Base-by-base conservation (phyloP, 2,113 vertebrate species). In the Pycnonotus jocosus region DNA sequence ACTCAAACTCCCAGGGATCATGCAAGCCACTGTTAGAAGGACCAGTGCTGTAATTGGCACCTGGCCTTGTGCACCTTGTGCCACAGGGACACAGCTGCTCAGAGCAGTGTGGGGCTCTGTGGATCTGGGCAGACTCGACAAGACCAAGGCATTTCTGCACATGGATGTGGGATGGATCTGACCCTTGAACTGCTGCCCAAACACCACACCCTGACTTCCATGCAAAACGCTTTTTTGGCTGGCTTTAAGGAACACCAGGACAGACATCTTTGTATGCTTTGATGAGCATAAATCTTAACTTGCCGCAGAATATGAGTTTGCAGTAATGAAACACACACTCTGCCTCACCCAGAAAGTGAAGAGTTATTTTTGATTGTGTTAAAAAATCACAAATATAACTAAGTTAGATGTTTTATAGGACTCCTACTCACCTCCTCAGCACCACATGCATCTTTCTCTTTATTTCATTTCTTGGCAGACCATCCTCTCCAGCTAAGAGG, bases 361-460 rank as follows among this genome's bases (percentile, higher is more conserved):
- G 68, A 65, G 45, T 84, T 92, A 83, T 86, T 95, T 90, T 56
- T 68, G 65, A 68, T 54, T 68, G 82, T 76, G 80, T 74, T 83
- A 83, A 78, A 94, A 94, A 81, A 81, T 35, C 37, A 38, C 33
- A 61, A 83, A 47, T 9, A 1, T 51, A 85, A 87, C 47, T 82
- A 81, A 97, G 51, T 83, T 81, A 64, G 65, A 76, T 0, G 25
- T 81, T 96, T 90, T 53, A 68, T 44, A 93, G 76, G 69, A 95
- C 94, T 93, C 95, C 95, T 77, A 96, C 93, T 97, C 90, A 90
- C 81, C 92, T 96, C 94, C 95, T 94, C 79, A 92, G 72, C 82
- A 84, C 73, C 77, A 66, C 76, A 54, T 76, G 83, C 25, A 74
- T 88, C 81, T 44, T 84, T 77, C 91, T 74, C 70, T 96, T 92